These are phyloP conservation scores for Hystrix brachyura DNA, from an alignment of 2,113 vertebrate genomes.

Conservation along the genomic window DNA sequence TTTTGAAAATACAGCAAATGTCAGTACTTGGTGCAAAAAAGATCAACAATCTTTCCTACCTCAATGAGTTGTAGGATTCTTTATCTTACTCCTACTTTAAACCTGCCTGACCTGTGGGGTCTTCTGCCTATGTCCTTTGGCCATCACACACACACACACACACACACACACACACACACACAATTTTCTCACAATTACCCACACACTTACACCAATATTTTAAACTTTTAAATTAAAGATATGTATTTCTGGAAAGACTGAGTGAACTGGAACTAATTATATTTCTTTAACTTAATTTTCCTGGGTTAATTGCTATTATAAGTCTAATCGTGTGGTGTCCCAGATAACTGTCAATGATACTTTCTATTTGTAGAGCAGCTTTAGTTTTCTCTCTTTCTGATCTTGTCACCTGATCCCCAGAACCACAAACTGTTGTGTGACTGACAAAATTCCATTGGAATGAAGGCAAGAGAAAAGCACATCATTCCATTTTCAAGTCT, in stretches of 20 bases:
- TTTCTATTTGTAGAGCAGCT: background rate
- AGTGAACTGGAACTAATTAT: constrained; percentile 5
- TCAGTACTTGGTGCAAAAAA: background rate
- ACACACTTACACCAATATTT: background rate
- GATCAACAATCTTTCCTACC: background rate
- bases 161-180: background rate
- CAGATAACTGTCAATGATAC: background rate
- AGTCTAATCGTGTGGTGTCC: background rate
- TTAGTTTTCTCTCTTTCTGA: constrained; percentile 60
- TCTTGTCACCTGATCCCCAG: constrained; percentile 56
- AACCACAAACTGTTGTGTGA: constrained; percentile 50
- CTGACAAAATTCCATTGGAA: constrained; percentile 46
- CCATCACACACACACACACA: background rate
- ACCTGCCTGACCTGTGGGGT: background rate
- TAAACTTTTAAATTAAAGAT: constrained; percentile 57
- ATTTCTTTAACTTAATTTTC: constrained; percentile 52
- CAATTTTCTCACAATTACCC: no score
- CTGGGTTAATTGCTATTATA: background rate
- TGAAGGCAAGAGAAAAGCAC: background rate
- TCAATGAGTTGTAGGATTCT: background rate
- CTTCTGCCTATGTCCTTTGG: constrained; percentile 1
- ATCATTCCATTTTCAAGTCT: constrained; percentile 52
- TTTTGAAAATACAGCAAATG: constrained; percentile 25
- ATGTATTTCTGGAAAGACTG: constrained; percentile 4
- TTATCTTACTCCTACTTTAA: constrained; percentile 37